phyloP scores from a whole-genome alignment of 2,888 invertebrate species.

The Amblyteles armatorius region DNA sequence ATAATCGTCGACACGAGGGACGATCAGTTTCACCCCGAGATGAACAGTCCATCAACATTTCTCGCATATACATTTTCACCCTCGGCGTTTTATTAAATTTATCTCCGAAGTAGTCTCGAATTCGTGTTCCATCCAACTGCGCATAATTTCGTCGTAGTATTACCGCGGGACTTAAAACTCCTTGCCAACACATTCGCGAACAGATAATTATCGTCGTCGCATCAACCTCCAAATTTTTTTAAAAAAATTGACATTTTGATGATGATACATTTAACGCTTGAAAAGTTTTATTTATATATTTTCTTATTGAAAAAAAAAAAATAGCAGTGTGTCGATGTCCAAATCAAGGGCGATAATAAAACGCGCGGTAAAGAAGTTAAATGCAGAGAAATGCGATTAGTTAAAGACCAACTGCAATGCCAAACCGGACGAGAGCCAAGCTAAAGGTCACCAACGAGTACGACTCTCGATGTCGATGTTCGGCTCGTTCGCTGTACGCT shows the following conservation, averaged over 20 bases:
- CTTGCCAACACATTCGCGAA: slow-evolving; percentile 20
- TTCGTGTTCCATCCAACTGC: slow-evolving; percentile 23
- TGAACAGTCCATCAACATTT: background rate
- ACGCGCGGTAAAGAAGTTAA: slow-evolving; percentile 56
- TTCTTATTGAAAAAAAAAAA: background rate
- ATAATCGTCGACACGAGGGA: background rate
- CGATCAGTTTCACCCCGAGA: background rate
- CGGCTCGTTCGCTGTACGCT: slow-evolving; percentile 10
- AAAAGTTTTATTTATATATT: background rate
- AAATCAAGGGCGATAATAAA: slow-evolving; percentile 35
- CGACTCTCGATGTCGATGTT: slow-evolving; percentile 17
- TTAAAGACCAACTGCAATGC: slow-evolving; percentile 57
- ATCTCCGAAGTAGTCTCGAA: slow-evolving; percentile 23
- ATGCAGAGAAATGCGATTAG: slow-evolving; percentile 67
- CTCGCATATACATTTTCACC: background rate
- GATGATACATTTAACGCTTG: background rate
- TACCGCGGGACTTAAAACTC: slow-evolving; percentile 4
- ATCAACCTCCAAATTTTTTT: background rate
- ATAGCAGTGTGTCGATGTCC: slow-evolving; percentile 21
- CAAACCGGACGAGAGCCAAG: slow-evolving; percentile 45
- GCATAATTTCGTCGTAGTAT: slow-evolving; percentile 6
- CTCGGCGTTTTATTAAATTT: background rate
- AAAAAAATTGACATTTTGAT: background rate
- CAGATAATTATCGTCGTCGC: background rate
- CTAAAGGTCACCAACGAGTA: slow-evolving; percentile 33